Conservation (phyloP, 2,797 vertebrate species). For the Orestias chungarensis region DNA sequence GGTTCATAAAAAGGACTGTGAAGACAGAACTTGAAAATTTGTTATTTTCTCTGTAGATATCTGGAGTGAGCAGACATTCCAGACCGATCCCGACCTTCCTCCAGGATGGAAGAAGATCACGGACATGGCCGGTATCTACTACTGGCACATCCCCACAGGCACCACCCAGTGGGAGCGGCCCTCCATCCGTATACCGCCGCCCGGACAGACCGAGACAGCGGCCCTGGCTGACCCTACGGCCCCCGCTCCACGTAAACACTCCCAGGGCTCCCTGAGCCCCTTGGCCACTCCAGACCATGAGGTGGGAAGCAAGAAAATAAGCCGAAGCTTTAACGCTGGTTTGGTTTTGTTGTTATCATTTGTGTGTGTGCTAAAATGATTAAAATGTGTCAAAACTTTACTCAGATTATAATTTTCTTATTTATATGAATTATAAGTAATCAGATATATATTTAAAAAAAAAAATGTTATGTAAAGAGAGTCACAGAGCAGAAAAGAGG, state of each 20-base stretch:
- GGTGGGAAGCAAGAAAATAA: conserved; percentile 75
- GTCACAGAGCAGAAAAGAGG: neutral
- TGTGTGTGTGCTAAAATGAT: neutral
- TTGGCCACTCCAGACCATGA: conserved; percentile 94
- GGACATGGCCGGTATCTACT: conserved; percentile 94
- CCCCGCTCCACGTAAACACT: conserved; percentile 82
- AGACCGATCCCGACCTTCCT: conserved; percentile 94
- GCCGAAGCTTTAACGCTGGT: neutral
- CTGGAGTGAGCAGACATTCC: conserved; percentile 95
- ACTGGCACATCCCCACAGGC: conserved; percentile 98
- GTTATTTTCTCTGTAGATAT: conserved; percentile 80
- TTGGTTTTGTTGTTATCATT: neutral
- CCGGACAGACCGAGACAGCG: conserved; percentile 62
- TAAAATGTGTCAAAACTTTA: neutral
- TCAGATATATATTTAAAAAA: too few species aligned
- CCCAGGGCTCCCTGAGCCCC: conserved; percentile 87
- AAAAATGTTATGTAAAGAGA: neutral
- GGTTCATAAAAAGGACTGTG: neutral
- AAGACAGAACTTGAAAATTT: neutral
- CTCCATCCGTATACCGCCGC: conserved; percentile 67
- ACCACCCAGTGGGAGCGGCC: conserved; percentile 97
- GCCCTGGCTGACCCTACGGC: conserved; percentile 34
- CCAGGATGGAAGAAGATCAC: conserved; percentile 98
- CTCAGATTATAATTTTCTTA: neutral
- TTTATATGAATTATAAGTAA: too few species aligned